Base-by-base conservation (phyloP, 2,888 invertebrate genomes). In the Oscheius sp. region DNA sequence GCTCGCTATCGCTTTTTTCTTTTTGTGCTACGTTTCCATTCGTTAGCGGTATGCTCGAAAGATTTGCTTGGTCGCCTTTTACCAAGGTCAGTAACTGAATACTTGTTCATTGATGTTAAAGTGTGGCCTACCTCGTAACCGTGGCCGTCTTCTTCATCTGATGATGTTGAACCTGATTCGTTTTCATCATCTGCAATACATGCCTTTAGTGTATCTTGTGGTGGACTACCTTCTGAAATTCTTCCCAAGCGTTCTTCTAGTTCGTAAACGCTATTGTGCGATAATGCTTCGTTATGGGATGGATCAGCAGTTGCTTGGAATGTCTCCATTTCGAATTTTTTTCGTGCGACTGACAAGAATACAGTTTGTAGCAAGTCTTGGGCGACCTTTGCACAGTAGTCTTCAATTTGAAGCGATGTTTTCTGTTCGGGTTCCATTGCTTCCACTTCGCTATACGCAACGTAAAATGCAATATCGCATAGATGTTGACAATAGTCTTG, bases 391-490 rank as follows among this genome's bases (percentile, higher is more conserved):
- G 53, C 7, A 42, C 73, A 73, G 29, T 63, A 63, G 2, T 53
- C 29, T 33, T 73, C 65, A 1, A 73, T 50, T 11, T 47, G 57
- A 9, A 33, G 33, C 1, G 35, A 35, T 37, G 55, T 70, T 37
- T 55, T 63, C 2, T 63, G 29, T 33, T 63, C 63, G 21, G n/a
- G 13, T 2, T 37, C 47, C 13, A 60, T 21, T 33, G 42, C 7
- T 42, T 62, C 53, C 50, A 73, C 37, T 33, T 73, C 63, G 32
- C 62, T 68, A 50, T 77, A 81, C 3, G 77, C 80, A 33, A 79
- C 29, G 1, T 62, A n/a, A 47, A 81, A 81, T 11, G 79, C 65
- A 10, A 71, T 76, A 65, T 81, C 77, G 63, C 80, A 81, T 47
- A 81, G 68, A 50, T 68, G 70, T 35, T 70, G 75, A 47, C 80